phyloP scores from a whole-genome alignment of 2,113 vertebrate genomes.

The Gallinago media region DNA sequence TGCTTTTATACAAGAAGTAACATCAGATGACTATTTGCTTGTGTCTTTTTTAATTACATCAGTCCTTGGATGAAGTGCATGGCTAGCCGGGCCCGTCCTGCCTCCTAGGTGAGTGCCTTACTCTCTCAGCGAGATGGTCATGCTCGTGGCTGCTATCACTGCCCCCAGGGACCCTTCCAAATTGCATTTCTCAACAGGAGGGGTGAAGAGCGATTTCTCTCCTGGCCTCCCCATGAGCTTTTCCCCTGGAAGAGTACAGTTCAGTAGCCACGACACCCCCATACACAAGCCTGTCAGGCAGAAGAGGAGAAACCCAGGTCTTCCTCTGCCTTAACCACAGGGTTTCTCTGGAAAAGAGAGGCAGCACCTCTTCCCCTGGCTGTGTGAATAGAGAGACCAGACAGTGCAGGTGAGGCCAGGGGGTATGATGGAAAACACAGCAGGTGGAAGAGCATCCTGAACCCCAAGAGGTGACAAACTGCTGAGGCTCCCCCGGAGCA shows the following conservation, averaged over 20 bases:
- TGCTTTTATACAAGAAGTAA: slow-evolving; percentile 4
- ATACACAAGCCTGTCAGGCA: not conserved
- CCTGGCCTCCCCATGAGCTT: not conserved
- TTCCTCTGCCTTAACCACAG: not conserved
- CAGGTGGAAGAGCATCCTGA: not conserved
- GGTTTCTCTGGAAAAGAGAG: not conserved
- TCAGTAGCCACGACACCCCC: not conserved
- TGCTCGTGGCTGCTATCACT: not conserved
- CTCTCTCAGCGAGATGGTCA: not conserved
- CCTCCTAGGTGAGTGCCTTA: not conserved
- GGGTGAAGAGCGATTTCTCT: not conserved
- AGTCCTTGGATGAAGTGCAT: not conserved
- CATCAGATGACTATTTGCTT: not conserved
- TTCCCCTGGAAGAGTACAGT: not conserved
- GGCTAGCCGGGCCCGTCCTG: not conserved
- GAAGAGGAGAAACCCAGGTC: not conserved
- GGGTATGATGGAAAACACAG: not conserved
- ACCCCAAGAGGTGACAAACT: not conserved
- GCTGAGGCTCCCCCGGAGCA: not conserved
- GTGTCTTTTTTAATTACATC: slow-evolving; percentile 50
- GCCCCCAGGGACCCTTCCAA: slow-evolving; percentile 28
- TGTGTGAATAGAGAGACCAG: not conserved
- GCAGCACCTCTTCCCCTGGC: not conserved
- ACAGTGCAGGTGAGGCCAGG: not conserved
- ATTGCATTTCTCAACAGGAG: slow-evolving; percentile 47